Conservation (phyloP, 1,140 invertebrate species). For the Bombus pascuorum region DNA sequence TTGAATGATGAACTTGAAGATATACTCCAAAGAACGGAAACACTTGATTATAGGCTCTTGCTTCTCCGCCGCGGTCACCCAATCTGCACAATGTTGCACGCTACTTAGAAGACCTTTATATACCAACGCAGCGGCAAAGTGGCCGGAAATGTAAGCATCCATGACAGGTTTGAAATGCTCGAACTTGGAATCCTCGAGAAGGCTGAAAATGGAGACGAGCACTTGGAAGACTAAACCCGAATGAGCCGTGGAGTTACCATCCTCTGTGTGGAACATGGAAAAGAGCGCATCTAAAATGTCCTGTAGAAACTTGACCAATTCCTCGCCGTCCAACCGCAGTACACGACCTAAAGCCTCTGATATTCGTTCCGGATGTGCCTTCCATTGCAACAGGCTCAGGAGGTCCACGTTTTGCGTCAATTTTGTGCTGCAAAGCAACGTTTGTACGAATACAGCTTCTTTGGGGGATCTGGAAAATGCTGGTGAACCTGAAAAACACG, state of each 20-base stretch:
- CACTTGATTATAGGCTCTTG: constrained; percentile 95
- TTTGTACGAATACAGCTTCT: constrained; percentile 92
- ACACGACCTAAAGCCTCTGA: constrained; percentile 92
- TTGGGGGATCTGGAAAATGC: constrained; percentile 91
- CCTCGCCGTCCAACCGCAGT: constrained; percentile 91
- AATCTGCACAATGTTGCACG: constrained; percentile 95
- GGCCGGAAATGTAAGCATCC: constrained; percentile 96
- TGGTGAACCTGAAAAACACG: constrained; percentile 75
- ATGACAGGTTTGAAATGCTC: constrained; percentile 97
- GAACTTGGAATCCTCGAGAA: constrained; percentile 96
- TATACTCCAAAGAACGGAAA: constrained; percentile 95
- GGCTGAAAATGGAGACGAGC: constrained; percentile 94
- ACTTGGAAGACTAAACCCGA: constrained; percentile 91
- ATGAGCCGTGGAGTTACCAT: constrained; percentile 91
- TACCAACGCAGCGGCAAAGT: constrained; percentile 97
- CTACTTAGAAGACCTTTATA: constrained; percentile 95
- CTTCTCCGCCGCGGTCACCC: constrained; percentile 91
- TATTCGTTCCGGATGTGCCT: constrained; percentile 92
- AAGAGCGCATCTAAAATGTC: constrained; percentile 97
- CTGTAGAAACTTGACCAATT: constrained; percentile 98
- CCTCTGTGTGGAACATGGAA: constrained; percentile 96
- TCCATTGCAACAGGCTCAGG: constrained; percentile 95
- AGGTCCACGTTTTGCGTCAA: constrained; percentile 97
- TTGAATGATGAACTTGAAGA: constrained; percentile 97
- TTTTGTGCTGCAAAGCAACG: constrained; percentile 96